Conservation (phyloP, 2,797 vertebrate genomes). For the Picus viridis region DNA sequence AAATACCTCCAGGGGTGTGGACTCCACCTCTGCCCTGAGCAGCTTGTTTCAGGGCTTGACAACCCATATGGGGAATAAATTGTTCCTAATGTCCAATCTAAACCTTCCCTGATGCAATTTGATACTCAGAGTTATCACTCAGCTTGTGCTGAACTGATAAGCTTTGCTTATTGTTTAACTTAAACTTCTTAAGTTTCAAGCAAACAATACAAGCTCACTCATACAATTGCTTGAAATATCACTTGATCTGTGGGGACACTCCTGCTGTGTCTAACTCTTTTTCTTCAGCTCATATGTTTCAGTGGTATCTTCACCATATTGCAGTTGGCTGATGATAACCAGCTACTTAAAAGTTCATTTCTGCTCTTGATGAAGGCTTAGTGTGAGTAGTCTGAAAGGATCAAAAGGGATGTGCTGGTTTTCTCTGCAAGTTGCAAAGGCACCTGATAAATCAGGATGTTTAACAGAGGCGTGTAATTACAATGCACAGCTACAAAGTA, state of each 20-base stretch:
- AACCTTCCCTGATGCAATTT: neutral
- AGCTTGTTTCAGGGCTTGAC: too few relatives aligned
- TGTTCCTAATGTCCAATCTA: neutral
- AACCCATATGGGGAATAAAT: neutral
- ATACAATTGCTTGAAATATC: neutral
- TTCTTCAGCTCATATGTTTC: neutral
- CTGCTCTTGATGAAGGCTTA: neutral
- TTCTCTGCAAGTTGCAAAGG: neutral
- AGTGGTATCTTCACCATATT: neutral
- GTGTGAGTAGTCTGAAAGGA: neutral
- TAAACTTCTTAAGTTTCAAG: neutral
- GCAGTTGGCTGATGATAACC: neutral
- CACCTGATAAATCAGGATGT: neutral
- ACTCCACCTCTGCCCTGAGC: too few relatives aligned
- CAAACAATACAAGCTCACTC: neutral
- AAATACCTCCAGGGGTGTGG: too few relatives aligned
- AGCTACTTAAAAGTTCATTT: neutral
- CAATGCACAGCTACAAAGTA: too few relatives aligned
- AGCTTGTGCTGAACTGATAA: neutral
- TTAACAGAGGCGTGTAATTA: neutral
- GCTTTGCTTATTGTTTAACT: neutral
- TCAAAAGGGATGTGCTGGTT: neutral
- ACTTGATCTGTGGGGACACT: too few relatives aligned
- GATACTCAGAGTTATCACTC: neutral
- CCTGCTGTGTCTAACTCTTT: neutral